Evolutionary conservation across 2,888 invertebrate species (phyloP).

Genomic region (Philonicus albiceps): DNA sequence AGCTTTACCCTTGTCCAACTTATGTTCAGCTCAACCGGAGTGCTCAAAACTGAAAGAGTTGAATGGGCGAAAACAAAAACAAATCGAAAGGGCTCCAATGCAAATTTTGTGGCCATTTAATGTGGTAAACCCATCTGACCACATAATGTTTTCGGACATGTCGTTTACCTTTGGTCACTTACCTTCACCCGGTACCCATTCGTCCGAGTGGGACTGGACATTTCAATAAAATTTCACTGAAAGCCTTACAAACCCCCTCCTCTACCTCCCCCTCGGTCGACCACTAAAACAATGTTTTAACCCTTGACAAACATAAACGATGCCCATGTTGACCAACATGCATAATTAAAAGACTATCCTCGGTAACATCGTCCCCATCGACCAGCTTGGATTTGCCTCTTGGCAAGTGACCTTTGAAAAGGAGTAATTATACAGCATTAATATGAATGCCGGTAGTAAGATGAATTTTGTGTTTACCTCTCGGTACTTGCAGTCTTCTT

Average conservation of each 20-base stretch:
- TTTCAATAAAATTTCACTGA: conserved; percentile 39
- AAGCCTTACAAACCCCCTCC: conserved; percentile 19
- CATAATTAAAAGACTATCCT: conserved; percentile 39
- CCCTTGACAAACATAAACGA: conserved; percentile 21
- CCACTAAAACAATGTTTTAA: conserved; percentile 32
- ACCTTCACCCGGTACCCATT: conserved; percentile 10
- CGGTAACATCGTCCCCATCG: not conserved
- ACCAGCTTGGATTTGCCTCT: conserved; percentile 15
- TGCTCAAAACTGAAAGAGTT: conserved; percentile 21
- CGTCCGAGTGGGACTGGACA: conserved; percentile 1
- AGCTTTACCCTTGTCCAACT: conserved; percentile 20
- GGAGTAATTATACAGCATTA: conserved; percentile 25
- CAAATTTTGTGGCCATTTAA: conserved; percentile 53
- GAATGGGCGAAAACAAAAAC: conserved; percentile 31
- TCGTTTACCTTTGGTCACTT: conserved; percentile 40
- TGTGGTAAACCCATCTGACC: conserved; percentile 49
- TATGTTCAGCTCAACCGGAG: conserved; percentile 1
- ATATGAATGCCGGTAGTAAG: conserved; percentile 7
- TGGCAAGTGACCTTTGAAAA: conserved; percentile 27
- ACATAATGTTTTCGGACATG: conserved; percentile 35
- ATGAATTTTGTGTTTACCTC: not conserved
- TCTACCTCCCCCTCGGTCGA: no score
- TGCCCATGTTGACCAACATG: conserved; percentile 25
- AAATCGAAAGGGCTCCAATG: conserved; percentile 48
- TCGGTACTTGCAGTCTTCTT: not conserved